Conservation (phyloP, 2,888 invertebrate genomes). For the Oligia fasciuncula region DNA sequence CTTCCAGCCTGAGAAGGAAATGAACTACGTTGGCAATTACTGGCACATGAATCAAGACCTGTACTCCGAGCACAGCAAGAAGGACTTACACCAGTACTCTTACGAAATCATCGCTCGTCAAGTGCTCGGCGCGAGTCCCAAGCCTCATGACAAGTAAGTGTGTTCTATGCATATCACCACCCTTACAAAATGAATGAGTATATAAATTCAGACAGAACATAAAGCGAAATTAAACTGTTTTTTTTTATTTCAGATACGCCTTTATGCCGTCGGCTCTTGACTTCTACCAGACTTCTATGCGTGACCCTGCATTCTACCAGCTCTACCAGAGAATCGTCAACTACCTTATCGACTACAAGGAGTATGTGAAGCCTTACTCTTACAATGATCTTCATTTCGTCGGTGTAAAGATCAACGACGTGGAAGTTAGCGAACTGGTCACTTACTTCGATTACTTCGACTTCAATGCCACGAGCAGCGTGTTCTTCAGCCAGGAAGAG, state of each 20-base stretch:
- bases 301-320: constrained; percentile 93
- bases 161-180: not conserved
- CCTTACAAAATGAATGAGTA: not conserved
- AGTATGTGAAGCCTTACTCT: constrained; percentile 90
- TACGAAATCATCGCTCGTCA: constrained; percentile 90
- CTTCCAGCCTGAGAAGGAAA: constrained; percentile 78
- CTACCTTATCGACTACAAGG: constrained; percentile 91
- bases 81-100: constrained; percentile 85
- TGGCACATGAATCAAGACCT: constrained; percentile 90
- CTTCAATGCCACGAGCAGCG: constrained; percentile 90
- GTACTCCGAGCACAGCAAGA: constrained; percentile 76
- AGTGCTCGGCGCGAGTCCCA: constrained; percentile 78
- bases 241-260: constrained; percentile 75
- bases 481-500: constrained; percentile 75
- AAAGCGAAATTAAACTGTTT: not conserved
- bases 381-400: constrained; percentile 89
- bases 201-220: not conserved
- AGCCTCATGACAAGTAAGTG: constrained; percentile 75
- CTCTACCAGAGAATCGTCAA: constrained; percentile 91
- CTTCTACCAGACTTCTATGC: constrained; percentile 91
- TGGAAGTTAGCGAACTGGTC: constrained; percentile 90
- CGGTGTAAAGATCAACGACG: constrained; percentile 91
- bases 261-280: constrained; percentile 91
- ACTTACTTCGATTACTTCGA: constrained; percentile 93
- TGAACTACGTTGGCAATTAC: constrained; percentile 89